phyloP scores from a whole-genome alignment of 2,888 invertebrate genomes.

The Agriopis leucophaearia region DNA sequence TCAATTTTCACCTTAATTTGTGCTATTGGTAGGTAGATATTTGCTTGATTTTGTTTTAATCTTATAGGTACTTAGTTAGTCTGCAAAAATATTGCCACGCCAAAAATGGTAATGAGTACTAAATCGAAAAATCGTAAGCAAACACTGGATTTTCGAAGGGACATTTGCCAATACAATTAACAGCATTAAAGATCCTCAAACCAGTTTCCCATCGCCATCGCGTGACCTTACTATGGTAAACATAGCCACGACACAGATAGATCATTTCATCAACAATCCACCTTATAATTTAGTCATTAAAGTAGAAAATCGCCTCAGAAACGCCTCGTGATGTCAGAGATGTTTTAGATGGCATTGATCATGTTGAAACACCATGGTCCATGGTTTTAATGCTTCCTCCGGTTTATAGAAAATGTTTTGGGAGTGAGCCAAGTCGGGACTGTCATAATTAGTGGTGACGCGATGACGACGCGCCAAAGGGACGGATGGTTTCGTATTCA shows the following conservation, averaged over 20 bases:
- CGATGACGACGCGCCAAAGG: background rate
- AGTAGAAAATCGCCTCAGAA: slow-evolving; percentile 23
- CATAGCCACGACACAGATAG: slow-evolving; percentile 39
- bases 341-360: slow-evolving; percentile 40
- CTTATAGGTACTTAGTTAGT: no score
- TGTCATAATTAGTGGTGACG: slow-evolving; percentile 31
- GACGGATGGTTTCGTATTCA: background rate
- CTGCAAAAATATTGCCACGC: no score
- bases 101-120: no score
- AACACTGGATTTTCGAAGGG: slow-evolving; percentile 12
- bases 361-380: slow-evolving; percentile 32
- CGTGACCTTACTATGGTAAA: slow-evolving; percentile 43
- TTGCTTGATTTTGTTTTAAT: no score
- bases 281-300: slow-evolving; percentile 28
- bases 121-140: background rate
- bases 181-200: slow-evolving; percentile 24
- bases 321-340: slow-evolving; percentile 41
- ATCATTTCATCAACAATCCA: slow-evolving; percentile 24
- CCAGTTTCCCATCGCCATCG: slow-evolving; percentile 35
- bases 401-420: slow-evolving; percentile 23
- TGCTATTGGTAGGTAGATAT: no score
- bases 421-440: slow-evolving; percentile 22
- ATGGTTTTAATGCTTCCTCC: slow-evolving; percentile 35
- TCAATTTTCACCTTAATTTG: background rate
- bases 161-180: slow-evolving; percentile 24